Evolutionary conservation across 2,113 vertebrate genomes (phyloP), one percentile per base, ranked within the genome.

Genomic region (Chitala chitala): DNA sequence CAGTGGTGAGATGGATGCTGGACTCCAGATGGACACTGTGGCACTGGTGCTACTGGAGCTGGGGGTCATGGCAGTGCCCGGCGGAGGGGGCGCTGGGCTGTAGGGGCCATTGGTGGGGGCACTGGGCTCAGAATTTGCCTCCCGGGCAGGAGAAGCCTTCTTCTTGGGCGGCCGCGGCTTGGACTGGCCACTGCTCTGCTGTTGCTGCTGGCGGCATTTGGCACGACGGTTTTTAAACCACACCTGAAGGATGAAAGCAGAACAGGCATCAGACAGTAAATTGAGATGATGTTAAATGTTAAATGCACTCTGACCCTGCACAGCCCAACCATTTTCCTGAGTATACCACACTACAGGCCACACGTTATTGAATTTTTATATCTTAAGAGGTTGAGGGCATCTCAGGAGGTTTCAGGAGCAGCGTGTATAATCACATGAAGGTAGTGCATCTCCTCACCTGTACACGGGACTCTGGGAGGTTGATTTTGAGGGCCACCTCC

Each of bases 221-320:
- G 93, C 93, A 5, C 92, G 89, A 0, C 93, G 90, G 82, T 94
- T 93, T 81, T 93, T 94, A 76, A 94, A 94, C 92, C 93, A 94
- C 0, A 93, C 92, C 91, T 94, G 78, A 33, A 51, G 59, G 50
- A 64, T 29, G 33, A 26, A 26, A 26, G 59, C 24, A 31, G 22
- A 24, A 17, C 12, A 13, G 0, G 56, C 36, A 5, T 36, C 24
- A 48, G 13, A 48, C 68, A n/a, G n/a, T n/a, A n/a, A n/a, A n/a
- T n/a, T n/a, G 24, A 26, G 58, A 69, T 50, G 51, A 33, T 29
- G 33, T 20, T 15, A 13, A n/a, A 69, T 33, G 50, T 5, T 59
- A 9, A 17, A 9, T 50, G 17, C 13, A 1, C 26, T 20, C 4
- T 56, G 2, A 46, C 10, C 24, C 12, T 31, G 7, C 55, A 72